Evolutionary conservation across 2,113 vertebrate genomes (phyloP), one percentile per base, ranked within the genome.

Genomic region (Macrotus californicus): DNA sequence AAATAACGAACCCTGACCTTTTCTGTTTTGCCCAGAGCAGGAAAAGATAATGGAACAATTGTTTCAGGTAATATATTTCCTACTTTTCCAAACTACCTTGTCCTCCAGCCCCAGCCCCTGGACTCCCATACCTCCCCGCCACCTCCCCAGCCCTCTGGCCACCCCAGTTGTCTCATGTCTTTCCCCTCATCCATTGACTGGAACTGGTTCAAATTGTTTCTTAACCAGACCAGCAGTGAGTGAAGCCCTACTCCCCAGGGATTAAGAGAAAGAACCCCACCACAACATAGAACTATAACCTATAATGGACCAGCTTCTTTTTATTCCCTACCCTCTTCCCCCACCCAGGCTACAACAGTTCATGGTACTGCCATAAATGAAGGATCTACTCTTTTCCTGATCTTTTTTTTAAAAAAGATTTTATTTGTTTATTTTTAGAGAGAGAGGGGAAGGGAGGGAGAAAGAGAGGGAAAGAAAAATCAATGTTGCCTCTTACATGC

Each of bases 1-100:
- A 89, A 96, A 94, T 50, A 91, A 87, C 83, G 88, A 86, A 87
- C 82, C 54, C 61, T 98, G 98, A 98, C 97, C 97, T 98, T 98
- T 97, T 85, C 79, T 77, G 77, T 98, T 98, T 96, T 97, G 93
- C 97, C 94, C 89, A 43, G 91, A 97, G 96, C 95, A 97, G 67
- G 89, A 89, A 80, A 95, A 87, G 94, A 95, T 95, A 98, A 97
- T 96, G 79, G 89, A 97, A 96, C 94, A 93, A 96, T 96, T 83
- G 73, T 97, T 96, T 96, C 52, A 93, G 84, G 96, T 98, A 95
- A 97, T 96, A 93, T 89, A 97, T 98, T 93, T 97, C 52, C 24
- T 88, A 39, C 16, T 86, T 94, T 88, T 72, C 85, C 56, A 12
- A 75, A 46, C 64, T 73, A 24, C 16, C 54, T 94, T 66, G 93